Evolutionary conservation across 1,140 invertebrate species (phyloP), one percentile per base, ranked within the genome.

Genomic region (Danaus plexippus): DNA sequence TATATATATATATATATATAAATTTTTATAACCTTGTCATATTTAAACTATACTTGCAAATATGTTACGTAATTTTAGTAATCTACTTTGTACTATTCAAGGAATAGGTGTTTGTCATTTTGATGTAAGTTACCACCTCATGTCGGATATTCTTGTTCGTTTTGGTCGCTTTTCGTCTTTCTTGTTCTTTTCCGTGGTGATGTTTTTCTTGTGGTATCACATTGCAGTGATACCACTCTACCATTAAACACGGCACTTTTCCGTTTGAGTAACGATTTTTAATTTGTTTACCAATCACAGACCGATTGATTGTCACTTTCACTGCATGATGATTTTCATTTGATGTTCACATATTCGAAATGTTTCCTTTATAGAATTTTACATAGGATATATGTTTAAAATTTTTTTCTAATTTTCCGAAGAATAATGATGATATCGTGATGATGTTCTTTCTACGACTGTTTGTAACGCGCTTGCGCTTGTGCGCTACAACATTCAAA

Each of bases 221-320:
- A 82, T 81, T 55, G 57, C 74, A 75, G 82, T 85, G 82, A 85
- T 85, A 85, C 82, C 82, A 84, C 80, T 62, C 41, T 56, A 47
- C 44, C 9, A 44, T 32, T 11, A 46, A 57, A 43, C 41, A n/a
- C n/a, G 8, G 10, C 18, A 49, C 40, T 43, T n/a, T 32, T 45
- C 46, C 9, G 9, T 40, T 58, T 44, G 11, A 42, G 22, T 49
- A 1, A 15, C 15, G 15, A 15, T 15, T 1, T 15, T 15, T 1
- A 15, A 15, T 32, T 49, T 4, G 15, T 9, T 49, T 54, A 41
- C 12, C 49, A 32, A 47, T 13, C 49, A 47, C 45, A 18, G 22
- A 32, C 9, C 47, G 50, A 32, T 32, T 7, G 4, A 2, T 32
- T 32, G 7, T 32, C 47, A 18, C 9, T 47, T 47, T 47, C 9